Evolutionary conservation across 2,113 vertebrate genomes (phyloP).

Genomic region (Osmerus eperlanus): DNA sequence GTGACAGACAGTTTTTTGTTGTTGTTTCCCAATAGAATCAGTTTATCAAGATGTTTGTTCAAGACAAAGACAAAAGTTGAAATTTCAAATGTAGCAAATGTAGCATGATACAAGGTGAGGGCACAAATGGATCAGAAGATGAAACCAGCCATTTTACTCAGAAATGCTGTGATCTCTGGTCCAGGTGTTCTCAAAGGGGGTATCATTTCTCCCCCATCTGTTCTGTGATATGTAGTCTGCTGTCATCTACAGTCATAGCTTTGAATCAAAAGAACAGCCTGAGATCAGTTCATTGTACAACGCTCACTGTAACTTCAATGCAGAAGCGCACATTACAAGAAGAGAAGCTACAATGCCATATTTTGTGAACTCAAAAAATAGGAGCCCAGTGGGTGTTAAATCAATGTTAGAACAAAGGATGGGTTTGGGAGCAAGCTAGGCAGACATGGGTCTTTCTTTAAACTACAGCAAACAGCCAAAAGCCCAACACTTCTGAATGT

Average conservation of each 20-base stretch:
- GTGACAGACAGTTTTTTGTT: no score
- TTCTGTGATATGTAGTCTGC: neutral
- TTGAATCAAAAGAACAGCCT: neutral
- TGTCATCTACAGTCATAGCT: neutral
- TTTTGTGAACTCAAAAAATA: slow-evolving; percentile 2
- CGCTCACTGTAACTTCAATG: neutral
- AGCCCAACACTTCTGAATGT: slow-evolving; percentile 34
- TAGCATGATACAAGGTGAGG: neutral
- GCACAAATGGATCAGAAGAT: neutral
- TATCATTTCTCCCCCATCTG: neutral
- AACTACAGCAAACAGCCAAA: slow-evolving; percentile 59
- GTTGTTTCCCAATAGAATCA: no score
- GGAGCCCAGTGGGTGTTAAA: slow-evolving; percentile 10
- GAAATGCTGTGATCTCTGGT: neutral
- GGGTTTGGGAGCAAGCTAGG: slow-evolving; percentile 26
- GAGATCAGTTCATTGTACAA: neutral
- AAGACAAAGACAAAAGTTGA: neutral
- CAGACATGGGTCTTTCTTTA: slow-evolving; percentile 26
- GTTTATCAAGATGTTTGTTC: neutral
- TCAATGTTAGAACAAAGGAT: slow-evolving; percentile 49
- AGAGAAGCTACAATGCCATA: neutral
- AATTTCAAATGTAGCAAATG: neutral
- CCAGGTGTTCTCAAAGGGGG: neutral
- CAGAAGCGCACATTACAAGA: neutral
- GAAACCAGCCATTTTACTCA: neutral